Evolutionary conservation across 92 coral and sea anemone genomes (phyloP).

Genomic region (Plumapathes pennacea): DNA sequence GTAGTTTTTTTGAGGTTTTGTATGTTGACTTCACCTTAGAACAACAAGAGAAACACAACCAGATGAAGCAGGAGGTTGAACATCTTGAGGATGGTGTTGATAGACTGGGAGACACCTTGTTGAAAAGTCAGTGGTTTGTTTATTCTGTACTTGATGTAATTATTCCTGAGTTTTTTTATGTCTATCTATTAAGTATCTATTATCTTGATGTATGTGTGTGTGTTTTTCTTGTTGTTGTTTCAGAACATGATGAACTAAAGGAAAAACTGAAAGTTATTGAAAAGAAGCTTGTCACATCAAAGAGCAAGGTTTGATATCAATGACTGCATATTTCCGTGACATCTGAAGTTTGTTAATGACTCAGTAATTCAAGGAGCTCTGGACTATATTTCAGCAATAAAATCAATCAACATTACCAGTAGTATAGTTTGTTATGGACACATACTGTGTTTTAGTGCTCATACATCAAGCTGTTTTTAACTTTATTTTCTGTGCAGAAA

Average conservation of each 20-base stretch:
- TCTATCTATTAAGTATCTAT: background rate
- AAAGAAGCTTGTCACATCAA: constrained; percentile 45
- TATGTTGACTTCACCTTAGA: no score
- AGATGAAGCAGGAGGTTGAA: constrained; percentile 49
- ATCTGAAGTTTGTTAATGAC: no score
- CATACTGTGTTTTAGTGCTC: no score
- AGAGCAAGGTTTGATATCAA: constrained; percentile 68
- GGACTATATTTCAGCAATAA: no score
- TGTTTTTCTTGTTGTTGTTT: background rate
- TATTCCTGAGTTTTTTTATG: background rate
- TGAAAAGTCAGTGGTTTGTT: background rate
- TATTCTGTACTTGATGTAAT: background rate
- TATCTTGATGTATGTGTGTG: no score
- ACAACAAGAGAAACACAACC: no score
- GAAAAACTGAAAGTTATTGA: constrained; percentile 62
- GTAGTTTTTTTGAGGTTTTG: no score
- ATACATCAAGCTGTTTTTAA: background rate
- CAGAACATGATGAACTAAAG: constrained; percentile 59
- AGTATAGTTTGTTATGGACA: no score
- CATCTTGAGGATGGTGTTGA: constrained; percentile 54
- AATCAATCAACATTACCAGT: no score
- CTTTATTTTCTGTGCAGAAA: constrained; percentile 34
- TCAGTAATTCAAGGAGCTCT: no score
- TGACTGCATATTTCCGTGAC: no score
- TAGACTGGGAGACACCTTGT: constrained; percentile 48